These are phyloP conservation scores for Procambarus clarkii DNA, from an alignment of 1,140 invertebrate species.

Conservation along the genomic window DNA sequence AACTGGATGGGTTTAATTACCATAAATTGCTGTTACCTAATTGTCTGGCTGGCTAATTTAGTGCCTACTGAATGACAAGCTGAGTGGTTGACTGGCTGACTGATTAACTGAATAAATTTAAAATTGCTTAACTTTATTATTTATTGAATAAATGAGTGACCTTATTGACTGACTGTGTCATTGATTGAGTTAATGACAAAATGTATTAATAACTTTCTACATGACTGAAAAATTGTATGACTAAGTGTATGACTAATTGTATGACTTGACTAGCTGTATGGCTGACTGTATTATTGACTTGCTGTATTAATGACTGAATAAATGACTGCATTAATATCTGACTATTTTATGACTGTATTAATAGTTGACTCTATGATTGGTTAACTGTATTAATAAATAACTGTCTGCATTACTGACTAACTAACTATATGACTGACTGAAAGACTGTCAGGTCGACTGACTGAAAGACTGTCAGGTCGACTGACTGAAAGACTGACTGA, in stretches of 20 bases:
- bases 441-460: not conserved
- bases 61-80: too few species aligned
- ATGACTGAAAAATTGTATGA: not conserved
- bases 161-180: too few species aligned
- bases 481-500: too few species aligned
- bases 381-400: not conserved
- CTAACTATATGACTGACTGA: not conserved
- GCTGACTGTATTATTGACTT: not conserved
- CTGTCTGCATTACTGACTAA: not conserved
- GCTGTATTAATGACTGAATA: not conserved
- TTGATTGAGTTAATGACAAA: too few species aligned
- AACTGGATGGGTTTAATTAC: too few species aligned
- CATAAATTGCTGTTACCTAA: too few species aligned
- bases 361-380: not conserved
- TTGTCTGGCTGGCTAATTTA: not conserved
- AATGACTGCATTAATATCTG: not conserved
- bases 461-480: too few species aligned
- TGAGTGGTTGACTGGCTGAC: too few species aligned
- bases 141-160: too few species aligned
- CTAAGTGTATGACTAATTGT: not conserved
- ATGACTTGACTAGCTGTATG: not conserved
- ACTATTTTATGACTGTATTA: not conserved
- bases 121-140: too few species aligned
- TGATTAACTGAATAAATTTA: too few species aligned
- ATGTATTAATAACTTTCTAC: too few species aligned